Percentiles rank a stretch among this genome's conserved stretches.
Evolutionary conservation across 2,113 vertebrate genomes (phyloP).

Genomic region (Chloroceryle aenea): DNA sequence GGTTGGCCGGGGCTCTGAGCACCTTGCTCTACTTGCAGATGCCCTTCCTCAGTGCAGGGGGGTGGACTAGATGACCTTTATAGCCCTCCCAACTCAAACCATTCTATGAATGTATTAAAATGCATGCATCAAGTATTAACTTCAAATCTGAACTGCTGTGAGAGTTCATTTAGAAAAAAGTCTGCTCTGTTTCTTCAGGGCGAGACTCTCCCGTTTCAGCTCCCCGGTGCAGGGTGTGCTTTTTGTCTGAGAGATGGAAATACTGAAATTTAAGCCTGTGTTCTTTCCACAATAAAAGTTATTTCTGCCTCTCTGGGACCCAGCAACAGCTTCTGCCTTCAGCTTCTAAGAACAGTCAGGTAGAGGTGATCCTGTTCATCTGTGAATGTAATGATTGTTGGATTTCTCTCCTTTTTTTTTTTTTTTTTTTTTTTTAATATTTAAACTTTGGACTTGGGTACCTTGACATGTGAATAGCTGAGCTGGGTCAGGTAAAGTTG

Average conservation of each 20-base stretch:
- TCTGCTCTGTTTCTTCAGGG: not conserved
- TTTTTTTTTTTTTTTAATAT: not conserved
- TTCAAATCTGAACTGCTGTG: not conserved
- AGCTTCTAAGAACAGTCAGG: not conserved
- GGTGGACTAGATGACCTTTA: not conserved
- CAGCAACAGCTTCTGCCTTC: not conserved
- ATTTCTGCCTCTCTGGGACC: not conserved
- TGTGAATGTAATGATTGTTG: not conserved
- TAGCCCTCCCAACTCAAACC: not conserved
- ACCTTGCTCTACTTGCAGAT: not conserved
- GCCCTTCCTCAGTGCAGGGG: not conserved
- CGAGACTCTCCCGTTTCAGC: not conserved
- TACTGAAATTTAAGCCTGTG: not conserved
- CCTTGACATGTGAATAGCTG: not conserved
- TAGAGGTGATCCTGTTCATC: not conserved
- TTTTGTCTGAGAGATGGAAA: not conserved
- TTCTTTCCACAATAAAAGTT: not conserved
- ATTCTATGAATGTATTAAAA: constrained; percentile 17
- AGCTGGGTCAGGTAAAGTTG: not conserved
- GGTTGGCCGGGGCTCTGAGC: not conserved
- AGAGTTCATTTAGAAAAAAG: not conserved
- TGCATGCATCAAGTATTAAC: not conserved
- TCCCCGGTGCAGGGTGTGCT: not conserved
- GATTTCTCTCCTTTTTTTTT: no score
- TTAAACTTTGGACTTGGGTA: not conserved